Base-by-base conservation (phyloP, 2,888 invertebrate species). In the Colletes collaris region DNA sequence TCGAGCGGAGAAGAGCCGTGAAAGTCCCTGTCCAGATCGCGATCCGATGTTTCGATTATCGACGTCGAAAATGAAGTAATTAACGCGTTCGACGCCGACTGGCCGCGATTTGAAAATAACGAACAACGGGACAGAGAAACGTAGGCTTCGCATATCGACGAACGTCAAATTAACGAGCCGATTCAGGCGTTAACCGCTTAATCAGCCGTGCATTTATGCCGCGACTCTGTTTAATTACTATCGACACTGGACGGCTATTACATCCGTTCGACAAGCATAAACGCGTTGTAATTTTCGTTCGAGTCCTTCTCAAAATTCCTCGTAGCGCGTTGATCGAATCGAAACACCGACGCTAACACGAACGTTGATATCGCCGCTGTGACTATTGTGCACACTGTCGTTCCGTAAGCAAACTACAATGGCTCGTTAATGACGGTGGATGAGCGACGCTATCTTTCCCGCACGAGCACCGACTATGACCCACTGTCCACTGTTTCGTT, bases 181-280 rank as follows among this genome's bases (percentile, higher is more conserved):
- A 80, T 80, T 81, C 81, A 81, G 66, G 76, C 80, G 72, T 69
- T 80, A 81, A 80, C 81, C 81, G 81, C 81, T 81, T 81, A 81
- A 81, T 81, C 76, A 80, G 81, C 58, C 65, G 63, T 13, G 76
- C 72, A 81, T 81, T 81, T 80, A 76, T 73, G 66, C 55, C 58
- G 62, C 59, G 67, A 50, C 73, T 66, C 73, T 58, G 76, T 80
- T 81, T 81, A 81, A 81, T 81, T 80, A 76, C 72, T 69, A 73
- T 76, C 69, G 63, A 10, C 56, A 40, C 55, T 11, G 64, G 56
- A 79, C 58, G 55, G 27, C 66, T 58, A 55, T 79, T 79, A 67
- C 69, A 67, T 46, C 46, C 68, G 58, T 13, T 44, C 58, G 46
- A 44, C 53, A 44, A n/a, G 60, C 65, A 60, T 66, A 53, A 65